Evolutionary conservation across 2,113 vertebrate genomes (phyloP).

Genomic region (Protobothrops flavoviridis): DNA sequence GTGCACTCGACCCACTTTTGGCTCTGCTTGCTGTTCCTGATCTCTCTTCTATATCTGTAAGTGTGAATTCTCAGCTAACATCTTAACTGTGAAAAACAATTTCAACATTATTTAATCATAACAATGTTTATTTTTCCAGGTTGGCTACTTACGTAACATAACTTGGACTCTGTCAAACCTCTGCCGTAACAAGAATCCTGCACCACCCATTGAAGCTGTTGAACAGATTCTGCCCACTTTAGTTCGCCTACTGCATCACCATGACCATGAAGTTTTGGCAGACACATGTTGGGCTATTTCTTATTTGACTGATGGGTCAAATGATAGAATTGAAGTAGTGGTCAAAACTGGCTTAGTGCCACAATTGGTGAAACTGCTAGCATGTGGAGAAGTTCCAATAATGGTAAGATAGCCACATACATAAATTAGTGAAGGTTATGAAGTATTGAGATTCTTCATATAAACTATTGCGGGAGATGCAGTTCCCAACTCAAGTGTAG

Average conservation of each 20-base stretch:
- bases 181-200: constrained; percentile 97
- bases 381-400: constrained; percentile 79
- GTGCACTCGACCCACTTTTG: constrained; percentile 80
- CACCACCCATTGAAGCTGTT: constrained; percentile 84
- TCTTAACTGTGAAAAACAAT: neutral
- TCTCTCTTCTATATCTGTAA: constrained; percentile 82
- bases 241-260: constrained; percentile 76
- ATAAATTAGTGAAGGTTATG: neutral
- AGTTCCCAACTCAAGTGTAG: neutral
- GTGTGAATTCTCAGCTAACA: constrained; percentile 47
- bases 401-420: constrained; percentile 71
- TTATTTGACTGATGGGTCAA: constrained; percentile 88
- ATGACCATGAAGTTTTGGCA: constrained; percentile 82
- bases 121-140: constrained; percentile 56
- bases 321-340: constrained; percentile 91
- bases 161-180: constrained; percentile 97
- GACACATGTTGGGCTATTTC: constrained; percentile 93
- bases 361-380: constrained; percentile 84
- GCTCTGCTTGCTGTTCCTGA: constrained; percentile 79
- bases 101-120: neutral
- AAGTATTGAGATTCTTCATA: neutral
- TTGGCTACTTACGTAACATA: constrained; percentile 88
- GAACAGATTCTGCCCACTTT: constrained; percentile 86
- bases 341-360: constrained; percentile 84
- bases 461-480: neutral